These are phyloP conservation scores for Xiphophorus hellerii DNA, from an alignment of 2,113 vertebrate species.

Conservation along the genomic window DNA sequence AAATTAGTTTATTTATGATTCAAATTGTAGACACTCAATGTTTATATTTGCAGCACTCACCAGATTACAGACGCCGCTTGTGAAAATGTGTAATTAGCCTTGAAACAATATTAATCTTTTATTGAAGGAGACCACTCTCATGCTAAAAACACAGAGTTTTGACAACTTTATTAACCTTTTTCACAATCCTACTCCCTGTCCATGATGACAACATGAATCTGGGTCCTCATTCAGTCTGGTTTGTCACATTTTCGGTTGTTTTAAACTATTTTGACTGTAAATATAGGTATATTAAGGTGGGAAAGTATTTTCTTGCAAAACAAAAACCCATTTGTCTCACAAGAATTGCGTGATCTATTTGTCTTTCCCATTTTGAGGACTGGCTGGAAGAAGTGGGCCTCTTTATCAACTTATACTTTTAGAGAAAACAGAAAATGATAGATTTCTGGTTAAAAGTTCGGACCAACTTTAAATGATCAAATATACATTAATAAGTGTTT, in stretches of 20 bases:
- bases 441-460: too few relatives aligned
- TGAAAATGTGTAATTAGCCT: not conserved
- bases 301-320: not conserved
- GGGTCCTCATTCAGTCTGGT: not conserved
- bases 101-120: not conserved
- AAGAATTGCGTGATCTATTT: too few relatives aligned
- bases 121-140: not conserved
- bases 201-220: not conserved
- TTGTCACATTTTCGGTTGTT: not conserved
- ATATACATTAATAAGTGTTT: too few relatives aligned
- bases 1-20: too few relatives aligned
- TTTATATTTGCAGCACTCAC: not conserved
- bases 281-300: not conserved
- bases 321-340: not conserved
- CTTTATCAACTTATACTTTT: too few relatives aligned
- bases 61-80: not conserved
- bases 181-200: not conserved
- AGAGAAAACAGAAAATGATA: too few relatives aligned
- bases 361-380: not conserved
- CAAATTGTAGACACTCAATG: too few relatives aligned
- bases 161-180: not conserved
- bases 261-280: not conserved
- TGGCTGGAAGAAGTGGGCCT: too few relatives aligned
- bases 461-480: too few relatives aligned
- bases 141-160: not conserved